Conservation (phyloP, 2,113 vertebrate species). For the Datnioides undecimradiatus region DNA sequence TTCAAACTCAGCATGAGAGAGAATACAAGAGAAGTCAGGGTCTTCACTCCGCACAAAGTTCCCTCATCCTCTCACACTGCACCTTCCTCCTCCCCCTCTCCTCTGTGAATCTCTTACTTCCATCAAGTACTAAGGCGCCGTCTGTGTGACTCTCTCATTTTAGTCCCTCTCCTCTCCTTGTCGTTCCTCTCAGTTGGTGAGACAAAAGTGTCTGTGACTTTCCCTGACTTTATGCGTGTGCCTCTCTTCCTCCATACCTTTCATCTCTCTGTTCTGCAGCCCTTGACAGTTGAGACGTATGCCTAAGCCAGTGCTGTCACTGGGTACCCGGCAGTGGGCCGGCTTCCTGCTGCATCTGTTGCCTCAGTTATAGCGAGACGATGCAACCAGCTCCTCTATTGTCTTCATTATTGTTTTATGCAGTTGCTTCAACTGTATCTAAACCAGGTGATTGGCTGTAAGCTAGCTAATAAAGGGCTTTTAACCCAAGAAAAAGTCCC, state of each 20-base stretch:
- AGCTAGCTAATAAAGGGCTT: background rate
- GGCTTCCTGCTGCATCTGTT: constrained; percentile 40
- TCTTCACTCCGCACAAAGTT: constrained; percentile 41
- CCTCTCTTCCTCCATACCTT: constrained; percentile 39
- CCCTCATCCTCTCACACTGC: constrained; percentile 34
- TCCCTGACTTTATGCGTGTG: constrained; percentile 38
- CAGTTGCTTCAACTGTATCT: background rate
- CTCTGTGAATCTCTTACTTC: constrained; percentile 9
- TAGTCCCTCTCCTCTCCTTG: constrained; percentile 43
- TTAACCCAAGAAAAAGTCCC: background rate
- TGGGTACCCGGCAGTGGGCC: constrained; percentile 26
- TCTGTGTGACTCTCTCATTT: constrained; percentile 53
- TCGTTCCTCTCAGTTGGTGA: constrained; percentile 55
- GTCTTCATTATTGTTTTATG: constrained; percentile 44
- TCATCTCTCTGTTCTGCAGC: constrained; percentile 60
- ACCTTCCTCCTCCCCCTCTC: background rate
- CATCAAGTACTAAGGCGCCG: constrained; percentile 45
- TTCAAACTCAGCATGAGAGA: constrained; percentile 51
- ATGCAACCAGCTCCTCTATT: background rate
- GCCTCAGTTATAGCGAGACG: constrained; percentile 32
- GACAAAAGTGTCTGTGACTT: constrained; percentile 58
- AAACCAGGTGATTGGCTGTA: background rate
- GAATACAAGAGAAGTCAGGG: constrained; percentile 50
- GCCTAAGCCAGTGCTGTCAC: constrained; percentile 38
- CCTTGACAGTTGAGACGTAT: constrained; percentile 49